Evolutionary conservation across 1,140 invertebrate species (phyloP).

Genomic region (Dryas iulia): DNA sequence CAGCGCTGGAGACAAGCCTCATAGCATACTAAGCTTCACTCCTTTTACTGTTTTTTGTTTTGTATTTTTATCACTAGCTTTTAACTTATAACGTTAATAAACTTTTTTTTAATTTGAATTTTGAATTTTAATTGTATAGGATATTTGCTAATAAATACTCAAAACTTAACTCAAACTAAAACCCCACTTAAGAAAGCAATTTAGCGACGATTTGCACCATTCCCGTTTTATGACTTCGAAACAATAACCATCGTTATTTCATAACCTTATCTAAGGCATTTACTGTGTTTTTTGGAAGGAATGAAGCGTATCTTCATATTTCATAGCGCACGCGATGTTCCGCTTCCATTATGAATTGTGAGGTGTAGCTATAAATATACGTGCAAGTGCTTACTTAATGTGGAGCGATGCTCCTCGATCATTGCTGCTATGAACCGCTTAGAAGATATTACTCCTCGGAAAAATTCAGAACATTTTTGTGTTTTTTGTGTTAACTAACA

Average conservation of each 20-base stretch:
- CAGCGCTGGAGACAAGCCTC: too few relatives aligned
- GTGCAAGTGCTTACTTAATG: neutral
- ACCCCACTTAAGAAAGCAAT: neutral
- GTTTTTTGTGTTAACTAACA: too few relatives aligned
- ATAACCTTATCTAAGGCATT: conserved; percentile 21
- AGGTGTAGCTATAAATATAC: conserved; percentile 26
- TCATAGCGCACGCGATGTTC: conserved; percentile 27
- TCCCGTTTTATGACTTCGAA: conserved; percentile 7
- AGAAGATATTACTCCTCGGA: too few relatives aligned
- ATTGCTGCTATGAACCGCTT: neutral
- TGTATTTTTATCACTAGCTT: too few relatives aligned
- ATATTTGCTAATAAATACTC: neutral
- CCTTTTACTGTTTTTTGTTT: too few relatives aligned
- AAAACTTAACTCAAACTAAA: too few relatives aligned
- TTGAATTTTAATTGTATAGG: too few relatives aligned
- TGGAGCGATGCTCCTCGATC: neutral
- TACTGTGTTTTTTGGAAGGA: conserved; percentile 14
- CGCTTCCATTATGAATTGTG: conserved; percentile 13
- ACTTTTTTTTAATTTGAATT: too few relatives aligned
- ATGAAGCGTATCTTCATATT: conserved; percentile 22
- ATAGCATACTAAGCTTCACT: too few relatives aligned
- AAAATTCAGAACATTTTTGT: too few relatives aligned
- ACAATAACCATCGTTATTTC: conserved; percentile 17
- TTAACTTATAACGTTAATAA: too few relatives aligned
- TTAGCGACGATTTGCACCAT: neutral